Evolutionary conservation across 2,888 invertebrate genomes (phyloP).

Genomic region (Polyploca ridens): DNA sequence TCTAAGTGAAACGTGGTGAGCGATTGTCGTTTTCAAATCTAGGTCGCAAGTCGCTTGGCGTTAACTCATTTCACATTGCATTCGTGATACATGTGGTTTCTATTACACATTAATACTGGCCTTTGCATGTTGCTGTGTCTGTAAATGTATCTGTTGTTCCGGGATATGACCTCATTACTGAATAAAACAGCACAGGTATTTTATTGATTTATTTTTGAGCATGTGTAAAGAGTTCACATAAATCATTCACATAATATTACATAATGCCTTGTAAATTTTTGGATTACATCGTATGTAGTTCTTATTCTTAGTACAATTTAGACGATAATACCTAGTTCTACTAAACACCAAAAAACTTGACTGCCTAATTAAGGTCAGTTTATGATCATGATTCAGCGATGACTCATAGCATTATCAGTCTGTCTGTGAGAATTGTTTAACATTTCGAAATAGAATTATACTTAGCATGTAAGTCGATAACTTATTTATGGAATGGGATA

Average conservation of each 20-base stretch:
- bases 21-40: constrained; percentile 30
- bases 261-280: not conserved
- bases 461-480: not conserved
- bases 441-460: constrained; percentile 1
- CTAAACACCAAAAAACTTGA: not conserved
- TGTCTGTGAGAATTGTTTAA: constrained; percentile 5
- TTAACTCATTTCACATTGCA: constrained; percentile 28
- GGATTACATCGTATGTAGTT: not conserved
- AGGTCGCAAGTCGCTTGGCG: constrained; percentile 28
- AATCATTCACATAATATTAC: too few relatives aligned
- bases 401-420: not conserved
- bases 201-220: not conserved
- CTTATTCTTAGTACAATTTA: not conserved
- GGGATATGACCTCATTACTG: constrained; percentile 2
- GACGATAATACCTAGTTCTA: not conserved
- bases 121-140: constrained; percentile 4
- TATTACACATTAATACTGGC: constrained; percentile 8
- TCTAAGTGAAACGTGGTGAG: constrained; percentile 36
- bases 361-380: constrained; percentile 7
- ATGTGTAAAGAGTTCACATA: too few relatives aligned
- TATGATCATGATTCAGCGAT: constrained; percentile 3
- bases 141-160: not conserved
- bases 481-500: not conserved
- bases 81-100: constrained; percentile 11
- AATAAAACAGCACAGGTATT: not conserved